Conservation (phyloP, 1,140 invertebrate genomes). For the Xylocopa sonorina region DNA sequence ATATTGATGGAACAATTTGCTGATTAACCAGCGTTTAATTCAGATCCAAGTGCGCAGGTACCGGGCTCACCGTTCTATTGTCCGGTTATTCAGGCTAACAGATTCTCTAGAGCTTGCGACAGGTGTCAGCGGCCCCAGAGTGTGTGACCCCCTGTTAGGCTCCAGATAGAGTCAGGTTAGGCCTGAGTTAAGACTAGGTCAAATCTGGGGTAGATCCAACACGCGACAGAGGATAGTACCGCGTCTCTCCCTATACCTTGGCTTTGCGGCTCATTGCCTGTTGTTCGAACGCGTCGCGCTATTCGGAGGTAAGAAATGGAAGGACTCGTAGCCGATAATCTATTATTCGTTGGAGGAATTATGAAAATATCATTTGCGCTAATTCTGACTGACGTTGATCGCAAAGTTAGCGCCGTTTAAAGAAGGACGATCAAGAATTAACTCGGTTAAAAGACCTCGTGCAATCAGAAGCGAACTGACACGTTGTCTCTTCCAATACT, state of each 20-base stretch:
- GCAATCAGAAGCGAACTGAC: too few relatives aligned
- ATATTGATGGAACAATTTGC: slow-evolving; percentile 39
- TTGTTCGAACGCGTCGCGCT: background rate
- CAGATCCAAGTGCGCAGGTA: slow-evolving; percentile 15
- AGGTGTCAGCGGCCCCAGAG: slow-evolving; percentile 43
- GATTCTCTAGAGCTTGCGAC: slow-evolving; percentile 45
- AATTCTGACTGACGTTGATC: too few relatives aligned
- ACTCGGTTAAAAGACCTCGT: too few relatives aligned
- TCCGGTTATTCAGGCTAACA: slow-evolving; percentile 33
- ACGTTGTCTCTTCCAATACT: too few relatives aligned
- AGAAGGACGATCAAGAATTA: too few relatives aligned
- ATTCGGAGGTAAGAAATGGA: too few relatives aligned
- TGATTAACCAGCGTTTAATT: slow-evolving; percentile 29
- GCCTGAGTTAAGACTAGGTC: slow-evolving; percentile 17
- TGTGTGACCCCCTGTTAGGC: slow-evolving; percentile 36
- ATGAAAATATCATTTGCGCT: too few relatives aligned
- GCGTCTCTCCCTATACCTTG: background rate
- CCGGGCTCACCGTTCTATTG: slow-evolving; percentile 33
- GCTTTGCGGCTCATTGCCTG: background rate
- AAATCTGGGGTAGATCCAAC: slow-evolving; percentile 4
- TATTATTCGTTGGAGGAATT: too few relatives aligned
- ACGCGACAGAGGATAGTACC: background rate
- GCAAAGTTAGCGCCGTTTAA: too few relatives aligned
- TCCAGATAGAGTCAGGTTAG: slow-evolving; percentile 27
- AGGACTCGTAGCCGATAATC: too few relatives aligned